Evolutionary conservation across 2,797 vertebrate genomes (phyloP), one percentile per base, ranked within the genome.

Genomic region (Ceyx erithaca): DNA sequence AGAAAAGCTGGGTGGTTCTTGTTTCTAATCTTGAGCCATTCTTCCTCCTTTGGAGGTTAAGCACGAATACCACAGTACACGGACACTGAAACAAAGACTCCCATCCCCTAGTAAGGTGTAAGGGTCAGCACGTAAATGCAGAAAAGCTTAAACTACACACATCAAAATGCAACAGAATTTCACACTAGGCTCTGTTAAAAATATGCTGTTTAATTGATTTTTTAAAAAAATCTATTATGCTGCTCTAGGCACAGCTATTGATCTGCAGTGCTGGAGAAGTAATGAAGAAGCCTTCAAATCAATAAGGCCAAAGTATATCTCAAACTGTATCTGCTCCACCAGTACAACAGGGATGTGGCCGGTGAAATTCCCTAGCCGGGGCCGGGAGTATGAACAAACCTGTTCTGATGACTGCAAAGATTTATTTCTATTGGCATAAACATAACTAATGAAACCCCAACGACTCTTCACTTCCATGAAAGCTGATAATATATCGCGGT

Each of bases 251-350:
- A 89, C 46, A 35, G 90, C 92, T 96, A 97, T 97, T 93, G 97
- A 98, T 97, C 95, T 55, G 88, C 79, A 87, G 94, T 6, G 92
- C 91, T 95, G 76, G 85, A 94, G 96, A 96, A 95, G 96, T 97
- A 97, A 98, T 97, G 98, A 97, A 97, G 97, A 95, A 97, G 96
- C 96, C 83, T 90, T 80, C 84, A 84, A 96, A 98, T 98, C 98
- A 96, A 98, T 98, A 97, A 96, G 91, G 96, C 92, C 95, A 93
- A 95, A 96, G 97, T 90, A 91, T 96, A 87, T 96, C 96, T 96
- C 86, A 81, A 90, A 96, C 85, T 45, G 72, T 87, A 95, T 93
- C 94, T 96, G 94, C 84, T 94, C 88, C 68, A 92, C 70, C 78
- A 58, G 43, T 92, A 94, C 35, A 75, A 92, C 68, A 54, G 90